Conservation (phyloP, 2,113 vertebrate genomes). For the Neolamprologus fasciatus region DNA sequence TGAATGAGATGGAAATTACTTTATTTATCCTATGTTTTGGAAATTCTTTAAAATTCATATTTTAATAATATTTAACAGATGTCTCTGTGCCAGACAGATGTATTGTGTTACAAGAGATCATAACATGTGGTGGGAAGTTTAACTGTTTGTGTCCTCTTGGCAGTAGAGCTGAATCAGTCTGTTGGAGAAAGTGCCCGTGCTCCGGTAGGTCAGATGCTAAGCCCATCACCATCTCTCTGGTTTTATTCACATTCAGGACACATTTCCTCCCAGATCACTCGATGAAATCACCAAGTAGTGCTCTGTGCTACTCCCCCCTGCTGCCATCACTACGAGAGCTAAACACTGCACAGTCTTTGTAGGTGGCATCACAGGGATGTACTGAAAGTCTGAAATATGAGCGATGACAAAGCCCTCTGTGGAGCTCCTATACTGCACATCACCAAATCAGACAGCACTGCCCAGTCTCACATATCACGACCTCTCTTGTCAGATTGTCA, state of each 20-base stretch:
- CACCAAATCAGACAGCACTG: background rate
- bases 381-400: background rate
- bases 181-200: background rate
- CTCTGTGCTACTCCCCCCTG: background rate
- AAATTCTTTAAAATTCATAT: background rate
- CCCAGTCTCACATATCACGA: background rate
- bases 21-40: background rate
- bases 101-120: background rate
- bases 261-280: background rate
- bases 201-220: fast-evolving
- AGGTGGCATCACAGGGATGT: background rate
- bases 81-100: background rate
- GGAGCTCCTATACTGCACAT: background rate
- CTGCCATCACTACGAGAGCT: background rate
- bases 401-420: background rate
- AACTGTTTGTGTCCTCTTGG: background rate
- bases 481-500: background rate
- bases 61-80: background rate
- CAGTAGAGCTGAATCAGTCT: background rate
- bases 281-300: background rate
- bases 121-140: background rate
- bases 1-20: background rate
- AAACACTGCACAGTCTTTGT: background rate
- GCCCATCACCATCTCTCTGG: background rate
- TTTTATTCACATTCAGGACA: background rate